phyloP scores from a whole-genome alignment of 2,888 invertebrate species.

The Lutraria lutraria region DNA sequence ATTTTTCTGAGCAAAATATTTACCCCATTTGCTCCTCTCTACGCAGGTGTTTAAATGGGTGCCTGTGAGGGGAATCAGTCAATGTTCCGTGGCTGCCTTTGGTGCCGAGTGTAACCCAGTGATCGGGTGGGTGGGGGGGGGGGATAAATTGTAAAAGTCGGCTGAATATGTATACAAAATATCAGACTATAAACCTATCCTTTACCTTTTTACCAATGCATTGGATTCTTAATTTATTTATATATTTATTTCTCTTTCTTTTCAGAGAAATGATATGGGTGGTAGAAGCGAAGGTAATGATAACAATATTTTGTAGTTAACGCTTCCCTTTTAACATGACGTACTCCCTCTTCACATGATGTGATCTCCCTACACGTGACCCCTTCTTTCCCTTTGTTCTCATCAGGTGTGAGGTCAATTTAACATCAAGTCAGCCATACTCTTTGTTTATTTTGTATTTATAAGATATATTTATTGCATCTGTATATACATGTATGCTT shows the following conservation, averaged over 20 bases:
- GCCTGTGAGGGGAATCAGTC: too few species aligned
- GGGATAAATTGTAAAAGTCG: too few species aligned
- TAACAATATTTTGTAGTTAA: background rate
- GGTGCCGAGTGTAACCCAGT: too few species aligned
- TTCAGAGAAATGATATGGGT: conserved; percentile 49
- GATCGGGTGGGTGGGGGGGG: too few species aligned
- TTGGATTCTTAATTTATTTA: background rate
- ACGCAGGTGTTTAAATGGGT: too few species aligned
- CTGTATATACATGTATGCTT: background rate
- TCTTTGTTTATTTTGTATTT: background rate
- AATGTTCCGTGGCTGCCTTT: too few species aligned
- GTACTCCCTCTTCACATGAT: background rate
- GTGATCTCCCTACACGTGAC: background rate
- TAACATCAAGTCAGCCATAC: background rate
- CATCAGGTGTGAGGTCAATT: background rate
- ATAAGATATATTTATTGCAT: background rate
- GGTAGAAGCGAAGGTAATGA: conserved; percentile 45
- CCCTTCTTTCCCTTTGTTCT: background rate
- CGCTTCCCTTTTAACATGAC: background rate
- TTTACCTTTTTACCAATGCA: background rate
- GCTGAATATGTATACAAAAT: too few species aligned
- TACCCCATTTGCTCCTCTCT: too few species aligned
- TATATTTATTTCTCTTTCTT: background rate
- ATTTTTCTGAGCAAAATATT: too few species aligned
- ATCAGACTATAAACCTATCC: too few species aligned